Evolutionary conservation across 2,113 vertebrate species (phyloP), one percentile per base, ranked within the genome.

Genomic region (Pedetes capensis): DNA sequence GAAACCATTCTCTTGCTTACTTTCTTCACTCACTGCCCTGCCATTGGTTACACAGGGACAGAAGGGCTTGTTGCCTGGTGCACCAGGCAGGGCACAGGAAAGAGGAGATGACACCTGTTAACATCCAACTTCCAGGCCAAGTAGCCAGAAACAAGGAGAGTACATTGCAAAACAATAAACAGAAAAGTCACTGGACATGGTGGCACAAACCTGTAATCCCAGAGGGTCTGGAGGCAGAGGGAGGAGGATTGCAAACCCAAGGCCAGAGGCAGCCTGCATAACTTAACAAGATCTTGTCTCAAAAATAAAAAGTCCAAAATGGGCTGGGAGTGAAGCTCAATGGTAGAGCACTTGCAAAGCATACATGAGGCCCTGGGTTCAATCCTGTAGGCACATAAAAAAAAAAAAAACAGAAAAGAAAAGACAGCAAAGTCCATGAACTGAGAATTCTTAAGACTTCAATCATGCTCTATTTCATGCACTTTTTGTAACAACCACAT

Each of bases 11-110:
- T 96, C 83, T 82, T 85, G 7, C 9, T 71, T 16, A 51, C 81
- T 90, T 92, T 93, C 86, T 95, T 96, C 44, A 39, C 47, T 23
- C 37, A 25, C 17, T 71, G 42, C 37, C 72, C 71, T 80, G 59
- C 59, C 64, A 94, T n/a, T n/a, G 82, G 80, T 34, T 27, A 86
- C 25, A 79, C 8, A 32, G 53, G 57, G 61, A 69, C 49, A 76
- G 63, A 79, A 85, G 79, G 34, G 34, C 39, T 11, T 69, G 23
- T 37, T 39, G 39, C 3, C 27, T 61, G 3, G 76, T 55, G 23
- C 11, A 49, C 78, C 16, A 16, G 29, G 6, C 2, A 16, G 69
- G 25, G 8, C 79, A 64, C 29, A 63, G 69, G 53, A 93, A 39
- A 93, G 29, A 34, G 49, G 27, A 76, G 72, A 66, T 17, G 6